Percentiles rank a stretch among this genome's conserved stretches.
These are phyloP conservation scores for Prionailurus bengalensis DNA, from an alignment of 2,113 vertebrate species.

Conservation along the genomic window DNA sequence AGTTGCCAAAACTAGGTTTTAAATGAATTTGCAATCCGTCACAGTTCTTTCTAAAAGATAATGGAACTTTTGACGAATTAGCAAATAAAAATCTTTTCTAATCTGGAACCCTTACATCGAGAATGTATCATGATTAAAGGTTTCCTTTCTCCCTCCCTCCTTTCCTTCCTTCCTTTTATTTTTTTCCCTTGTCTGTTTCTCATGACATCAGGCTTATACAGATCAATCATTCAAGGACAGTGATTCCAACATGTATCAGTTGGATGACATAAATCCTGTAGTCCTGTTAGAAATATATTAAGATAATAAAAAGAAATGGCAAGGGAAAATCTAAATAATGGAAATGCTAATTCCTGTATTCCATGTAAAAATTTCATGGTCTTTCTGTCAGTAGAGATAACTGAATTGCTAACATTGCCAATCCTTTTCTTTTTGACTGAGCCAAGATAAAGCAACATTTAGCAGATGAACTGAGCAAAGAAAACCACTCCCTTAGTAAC, in stretches of 20 bases:
- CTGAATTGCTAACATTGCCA: neutral
- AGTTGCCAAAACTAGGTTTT: constrained; percentile 48
- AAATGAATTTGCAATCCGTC: constrained; percentile 44
- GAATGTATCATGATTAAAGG: neutral
- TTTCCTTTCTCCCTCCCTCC: neutral
- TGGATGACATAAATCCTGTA: neutral
- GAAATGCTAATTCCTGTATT: neutral
- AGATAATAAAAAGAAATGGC: neutral
- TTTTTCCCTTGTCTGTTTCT: neutral
- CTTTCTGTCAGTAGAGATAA: neutral
- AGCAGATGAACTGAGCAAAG: neutral
- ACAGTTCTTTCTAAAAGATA: neutral
- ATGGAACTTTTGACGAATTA: neutral
- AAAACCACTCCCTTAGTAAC: neutral
- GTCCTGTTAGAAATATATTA: neutral
- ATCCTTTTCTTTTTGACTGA: neutral
- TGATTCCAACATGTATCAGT: rapidly evolving
- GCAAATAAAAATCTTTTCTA: neutral
- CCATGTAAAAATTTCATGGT: neutral
- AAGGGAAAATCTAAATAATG: neutral
- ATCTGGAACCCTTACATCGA: neutral
- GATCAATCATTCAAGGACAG: neutral
- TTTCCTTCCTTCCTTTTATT: neutral
- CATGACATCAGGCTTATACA: neutral
- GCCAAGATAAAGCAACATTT: neutral